Conservation (phyloP, 1,140 invertebrate species). For the Sinonovacula constricta region DNA sequence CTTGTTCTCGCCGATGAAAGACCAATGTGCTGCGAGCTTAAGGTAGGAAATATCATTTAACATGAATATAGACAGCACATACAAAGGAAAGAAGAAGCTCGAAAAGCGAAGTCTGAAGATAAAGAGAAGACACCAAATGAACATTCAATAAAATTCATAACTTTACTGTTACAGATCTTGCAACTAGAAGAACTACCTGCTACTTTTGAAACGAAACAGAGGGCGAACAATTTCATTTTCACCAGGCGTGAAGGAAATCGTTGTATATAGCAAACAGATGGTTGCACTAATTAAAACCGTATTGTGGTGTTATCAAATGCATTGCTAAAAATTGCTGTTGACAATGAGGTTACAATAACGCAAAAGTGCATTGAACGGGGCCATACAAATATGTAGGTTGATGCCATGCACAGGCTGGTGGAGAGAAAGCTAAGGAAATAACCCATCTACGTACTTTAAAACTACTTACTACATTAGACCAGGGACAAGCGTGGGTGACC, state of each 20-base stretch:
- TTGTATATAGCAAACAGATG: constrained; percentile 33
- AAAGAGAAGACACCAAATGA: background rate
- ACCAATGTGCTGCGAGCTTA: background rate
- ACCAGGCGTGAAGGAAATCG: background rate
- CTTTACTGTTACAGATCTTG: background rate
- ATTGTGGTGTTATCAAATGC: constrained; percentile 25
- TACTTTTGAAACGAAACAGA: background rate
- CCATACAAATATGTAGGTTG: constrained; percentile 42
- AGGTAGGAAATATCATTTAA: background rate
- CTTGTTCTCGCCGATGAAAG: too few relatives aligned
- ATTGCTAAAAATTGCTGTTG: background rate
- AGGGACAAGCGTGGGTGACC: constrained; percentile 9
- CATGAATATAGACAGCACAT: background rate
- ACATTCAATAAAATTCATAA: background rate
- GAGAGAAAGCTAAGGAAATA: constrained; percentile 38
- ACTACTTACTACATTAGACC: constrained; percentile 41
- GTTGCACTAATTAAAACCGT: constrained; percentile 51
- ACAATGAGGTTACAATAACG: background rate
- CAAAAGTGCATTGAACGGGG: constrained; percentile 37
- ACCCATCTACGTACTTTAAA: constrained; percentile 33
- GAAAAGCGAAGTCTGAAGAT: background rate
- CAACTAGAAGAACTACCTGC: background rate
- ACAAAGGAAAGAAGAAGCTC: background rate
- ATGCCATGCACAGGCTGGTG: constrained; percentile 31
- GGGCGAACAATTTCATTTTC: constrained; percentile 22